Base-by-base conservation (phyloP, 2,888 invertebrate species). In the Allophyes oxyacanthae region DNA sequence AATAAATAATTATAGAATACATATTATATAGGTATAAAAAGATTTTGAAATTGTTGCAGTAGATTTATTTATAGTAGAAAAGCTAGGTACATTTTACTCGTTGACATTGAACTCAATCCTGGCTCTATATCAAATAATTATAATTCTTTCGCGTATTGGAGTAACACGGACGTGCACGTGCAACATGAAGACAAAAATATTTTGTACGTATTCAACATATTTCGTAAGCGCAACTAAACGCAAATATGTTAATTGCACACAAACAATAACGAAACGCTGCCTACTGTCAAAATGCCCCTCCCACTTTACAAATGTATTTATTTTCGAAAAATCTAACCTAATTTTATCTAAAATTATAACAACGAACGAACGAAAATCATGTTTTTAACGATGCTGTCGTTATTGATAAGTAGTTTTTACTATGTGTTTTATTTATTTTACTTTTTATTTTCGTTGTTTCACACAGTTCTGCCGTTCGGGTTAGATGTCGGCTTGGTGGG, bases 391-490 rank as follows among this genome's bases (percentile, higher is more conserved):
- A 78, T 79, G 52, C 40, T 90, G 36, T 79, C 79, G 63, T 75
- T 87, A 45, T 38, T 83, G 20, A 76, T 85, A 64, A 88, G 79
- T 56, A 77, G 84, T 63, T 60, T 86, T 45, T 87, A 80, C 62
- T 86, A 87, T 74, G 52, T 83, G 55, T 79, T 83, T 50, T 78
- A 75, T 34, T 81, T 81, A 62, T 60, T 87, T 67, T 86, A 83
- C 66, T 79, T 75, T 58, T 75, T 86, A 72, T 74, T 89, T 62
- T 81, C 80, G 7, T 77, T 88, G 58, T 82, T 88, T 37, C 90
- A 90, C 61, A 73, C 86, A 92, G 92, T 92, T 69, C 64, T 93
- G 38, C 94, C 94, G 0, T 81, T 88, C 20, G 92, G 92, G 0
- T 36, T 93, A 48, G 93, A 94, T 64, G 75, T 92, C 11, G 92